Evolutionary conservation across 1,140 invertebrate species (phyloP).

Genomic region (Danaus plexippus): DNA sequence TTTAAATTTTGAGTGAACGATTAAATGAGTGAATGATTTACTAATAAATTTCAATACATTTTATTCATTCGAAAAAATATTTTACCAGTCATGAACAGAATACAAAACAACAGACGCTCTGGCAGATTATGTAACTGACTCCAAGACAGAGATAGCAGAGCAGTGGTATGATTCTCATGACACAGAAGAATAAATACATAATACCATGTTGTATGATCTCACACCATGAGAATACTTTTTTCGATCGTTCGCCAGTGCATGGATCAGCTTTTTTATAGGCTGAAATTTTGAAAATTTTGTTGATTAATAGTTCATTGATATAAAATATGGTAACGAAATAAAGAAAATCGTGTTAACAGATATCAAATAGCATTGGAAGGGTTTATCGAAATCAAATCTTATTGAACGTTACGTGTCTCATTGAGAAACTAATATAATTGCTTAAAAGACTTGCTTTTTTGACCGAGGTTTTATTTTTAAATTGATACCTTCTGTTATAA

Average conservation of each 20-base stretch:
- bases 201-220: constrained; percentile 13
- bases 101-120: constrained; percentile 24
- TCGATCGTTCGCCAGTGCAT: constrained; percentile 15
- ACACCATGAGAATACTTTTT: constrained; percentile 15
- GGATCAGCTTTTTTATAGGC: constrained; percentile 23
- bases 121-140: constrained; percentile 21
- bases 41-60: not conserved
- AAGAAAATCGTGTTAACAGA: too few species aligned
- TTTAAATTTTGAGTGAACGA: too few species aligned
- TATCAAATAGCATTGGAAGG: too few species aligned
- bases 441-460: too few species aligned
- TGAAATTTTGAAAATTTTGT: constrained; percentile 4
- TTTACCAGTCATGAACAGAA: constrained; percentile 22
- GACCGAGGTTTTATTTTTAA: too few species aligned
- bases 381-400: too few species aligned
- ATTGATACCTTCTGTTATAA: too few species aligned
- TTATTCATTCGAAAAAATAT: not conserved
- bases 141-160: constrained; percentile 28
- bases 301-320: too few species aligned
- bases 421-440: too few species aligned
- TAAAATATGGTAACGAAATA: too few species aligned
- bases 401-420: too few species aligned
- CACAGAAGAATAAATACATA: constrained; percentile 10
- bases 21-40: too few species aligned
- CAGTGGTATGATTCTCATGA: constrained; percentile 19